Conservation (phyloP, 2,888 invertebrate genomes). For the Yponomeuta malinellus region DNA sequence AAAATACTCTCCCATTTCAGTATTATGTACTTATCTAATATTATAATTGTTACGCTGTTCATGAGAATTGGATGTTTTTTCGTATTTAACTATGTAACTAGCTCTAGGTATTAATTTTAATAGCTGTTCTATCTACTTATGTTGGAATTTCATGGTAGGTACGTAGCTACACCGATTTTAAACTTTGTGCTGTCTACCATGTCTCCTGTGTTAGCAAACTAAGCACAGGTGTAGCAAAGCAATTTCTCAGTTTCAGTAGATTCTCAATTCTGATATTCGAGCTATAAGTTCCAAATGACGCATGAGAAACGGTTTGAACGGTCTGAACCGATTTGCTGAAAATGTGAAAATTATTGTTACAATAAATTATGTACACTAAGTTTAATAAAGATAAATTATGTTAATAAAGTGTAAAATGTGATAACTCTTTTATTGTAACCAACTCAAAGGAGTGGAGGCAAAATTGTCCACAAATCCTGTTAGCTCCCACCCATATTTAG, state of each 20-base stretch:
- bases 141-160: too few species aligned
- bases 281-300: neutral
- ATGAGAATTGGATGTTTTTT: slow-evolving; percentile 30
- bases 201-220: neutral
- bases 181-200: too few species aligned
- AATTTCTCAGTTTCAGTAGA: neutral
- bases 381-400: slow-evolving; percentile 56
- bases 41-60: slow-evolving; percentile 28
- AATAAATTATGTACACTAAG: slow-evolving; percentile 45
- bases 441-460: too few species aligned
- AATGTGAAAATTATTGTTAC: slow-evolving; percentile 45
- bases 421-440: neutral
- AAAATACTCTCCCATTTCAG: slow-evolving; percentile 14
- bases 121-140: too few species aligned
- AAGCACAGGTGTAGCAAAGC: neutral
- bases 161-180: too few species aligned
- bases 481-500: too few species aligned
- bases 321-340: slow-evolving; percentile 24
- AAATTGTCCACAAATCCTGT: too few species aligned
- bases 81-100: slow-evolving; percentile 24
- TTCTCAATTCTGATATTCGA: neutral
- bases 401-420: slow-evolving; percentile 64
- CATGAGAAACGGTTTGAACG: neutral
- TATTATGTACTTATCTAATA: slow-evolving; percentile 16
- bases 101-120: slow-evolving; percentile 13